Evolutionary conservation across 2,113 vertebrate genomes (phyloP).

Genomic region (Onychostruthus taczanowskii): DNA sequence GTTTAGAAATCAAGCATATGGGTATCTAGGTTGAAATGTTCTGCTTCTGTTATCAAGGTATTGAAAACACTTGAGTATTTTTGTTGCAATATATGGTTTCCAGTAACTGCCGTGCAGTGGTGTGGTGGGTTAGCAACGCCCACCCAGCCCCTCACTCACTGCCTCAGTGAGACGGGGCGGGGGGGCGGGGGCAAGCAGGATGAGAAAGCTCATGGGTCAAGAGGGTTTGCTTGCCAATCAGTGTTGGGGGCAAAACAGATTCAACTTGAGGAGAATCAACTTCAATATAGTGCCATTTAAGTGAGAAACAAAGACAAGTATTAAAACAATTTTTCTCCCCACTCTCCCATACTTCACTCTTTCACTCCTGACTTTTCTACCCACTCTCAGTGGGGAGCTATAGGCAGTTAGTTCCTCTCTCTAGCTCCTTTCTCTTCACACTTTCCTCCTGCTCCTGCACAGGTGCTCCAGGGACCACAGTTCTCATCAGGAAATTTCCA

Average conservation of each 20-base stretch:
- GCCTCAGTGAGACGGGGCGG: too few species aligned
- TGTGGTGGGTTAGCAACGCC: accelerated
- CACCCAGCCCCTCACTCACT: background rate
- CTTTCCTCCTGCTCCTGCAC: background rate
- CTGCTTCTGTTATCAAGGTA: background rate
- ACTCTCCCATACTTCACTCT: background rate
- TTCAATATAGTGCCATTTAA: background rate
- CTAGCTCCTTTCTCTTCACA: background rate
- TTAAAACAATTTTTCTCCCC: background rate
- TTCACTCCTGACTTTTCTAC: background rate
- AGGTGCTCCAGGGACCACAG: accelerated
- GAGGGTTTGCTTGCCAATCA: background rate
- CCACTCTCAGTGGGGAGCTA: background rate
- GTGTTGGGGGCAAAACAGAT: background rate
- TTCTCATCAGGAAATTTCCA: background rate
- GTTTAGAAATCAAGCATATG: background rate
- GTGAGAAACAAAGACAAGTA: background rate
- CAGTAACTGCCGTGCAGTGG: background rate
- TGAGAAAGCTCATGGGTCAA: background rate
- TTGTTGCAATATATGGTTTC: background rate
- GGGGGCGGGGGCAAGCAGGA: background rate
- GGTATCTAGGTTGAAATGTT: background rate
- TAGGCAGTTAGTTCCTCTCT: background rate
- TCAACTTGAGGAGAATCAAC: background rate
- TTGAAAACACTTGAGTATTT: background rate